Evolutionary conservation across 1,140 invertebrate species (phyloP), one percentile per base, ranked within the genome.

Genomic region (Pseudomyrmex flavicornis): DNA sequence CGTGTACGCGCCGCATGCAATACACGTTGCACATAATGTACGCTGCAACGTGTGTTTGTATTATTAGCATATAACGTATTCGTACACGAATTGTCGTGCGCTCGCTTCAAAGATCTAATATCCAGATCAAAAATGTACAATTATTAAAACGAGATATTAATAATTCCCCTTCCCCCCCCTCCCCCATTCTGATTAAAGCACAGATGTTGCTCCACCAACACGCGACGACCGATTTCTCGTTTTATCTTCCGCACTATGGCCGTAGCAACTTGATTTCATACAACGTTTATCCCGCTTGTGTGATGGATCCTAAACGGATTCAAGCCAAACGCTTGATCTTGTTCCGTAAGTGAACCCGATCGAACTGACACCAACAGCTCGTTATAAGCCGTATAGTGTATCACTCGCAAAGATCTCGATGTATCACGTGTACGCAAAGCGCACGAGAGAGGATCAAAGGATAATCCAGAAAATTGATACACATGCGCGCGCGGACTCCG

Each of bases 381-480:
- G 17, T 54, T 20, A 13, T 58, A 50, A 17, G 26, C 7, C 22
- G 54, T 22, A 0, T 56, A 10, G 20, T 48, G 12, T 13, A 17
- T 13, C 12, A 20, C 12, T 59, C 20, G 44, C 44, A n/a, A 48
- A 50, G 54, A 72, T 70, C 65, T 50, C 17, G 52, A 69, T 46
- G 44, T 26, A 35, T 20, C 48, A 48, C 61, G 5, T 70, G 46
- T 15, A 15, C 44, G 35, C 35, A 35, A 35, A 22, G 2, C 8
- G n/a, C 3, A 54, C 5, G 35, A n/a, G 15, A 70, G 72, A 20
- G n/a, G 22, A 20, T 65, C 17, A 20, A 52, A 35, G 22, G 20
- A 61, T 72, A 80, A 79, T 79, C 13, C 35, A 17, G 52, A 69
- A 77, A 70, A 69, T 79, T 52, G 54, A 68, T 56, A 48, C 17